Evolutionary conservation across 2,888 invertebrate species (phyloP), one percentile per base, ranked within the genome.

Genomic region (Creontiades dilutus): DNA sequence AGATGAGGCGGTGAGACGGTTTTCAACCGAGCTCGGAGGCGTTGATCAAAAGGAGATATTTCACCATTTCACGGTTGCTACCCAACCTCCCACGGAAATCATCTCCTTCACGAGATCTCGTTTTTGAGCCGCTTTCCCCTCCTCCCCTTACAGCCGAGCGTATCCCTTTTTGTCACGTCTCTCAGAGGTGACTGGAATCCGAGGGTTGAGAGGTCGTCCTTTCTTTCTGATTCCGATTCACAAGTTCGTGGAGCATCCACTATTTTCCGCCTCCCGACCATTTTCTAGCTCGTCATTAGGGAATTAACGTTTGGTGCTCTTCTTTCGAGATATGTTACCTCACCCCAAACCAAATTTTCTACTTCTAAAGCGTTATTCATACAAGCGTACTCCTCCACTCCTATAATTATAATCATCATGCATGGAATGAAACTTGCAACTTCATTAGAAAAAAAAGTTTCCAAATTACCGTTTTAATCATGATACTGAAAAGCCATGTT

Each of bases 21-120:
- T 57, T 57, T 57, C 57, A 57, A 57, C n/a, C n/a, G n/a, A 16
- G 57, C 5, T 2, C 7, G 37, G 52, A 52, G 57, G 57, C 57
- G 57, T 16, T 57, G 57, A 57, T 57, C 57, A 57, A 57, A 57
- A 57, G 57, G 57, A 57, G n/a, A 57, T 57, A 57, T 57, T 57
- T 37, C 37, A 37, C 37, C 37, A 37, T 37, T 57, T 57, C 57
- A 57, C 57, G 57, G 57, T 57, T 57, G 57, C 57, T n/a, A 16
- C 57, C 14, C 57, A 57, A 57, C 57, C 57, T 57, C 57, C 57
- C 0, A 57, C 57, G 19, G 57, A 16, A 14, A 57, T 57, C 57
- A 57, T 57, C 14, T 37, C 37, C 37, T n/a, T 57, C n/a, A n/a
- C n/a, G n/a, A 16, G 57, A 16, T 57, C 57, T 57, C 14, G 16